Evolutionary conservation across 2,797 vertebrate genomes (phyloP), one percentile per base, ranked within the genome.

Genomic region (Sandelia bainsii): DNA sequence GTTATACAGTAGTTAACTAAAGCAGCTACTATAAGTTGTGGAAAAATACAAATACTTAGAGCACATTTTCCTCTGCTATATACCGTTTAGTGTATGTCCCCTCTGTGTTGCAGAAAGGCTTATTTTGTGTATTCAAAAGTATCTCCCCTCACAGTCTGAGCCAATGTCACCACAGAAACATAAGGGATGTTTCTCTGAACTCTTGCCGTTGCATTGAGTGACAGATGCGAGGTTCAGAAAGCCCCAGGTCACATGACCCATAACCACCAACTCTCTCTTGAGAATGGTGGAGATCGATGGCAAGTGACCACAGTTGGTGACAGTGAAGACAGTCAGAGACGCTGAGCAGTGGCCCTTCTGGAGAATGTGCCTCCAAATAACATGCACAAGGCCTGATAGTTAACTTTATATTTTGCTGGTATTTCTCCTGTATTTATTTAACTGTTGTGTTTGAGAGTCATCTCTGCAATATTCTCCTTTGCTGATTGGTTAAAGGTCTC

Each of bases 241-340:
- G 69, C 62, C 34, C 11, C 40, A 20, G 75, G 72, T 79, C 79
- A 67, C 44, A 12, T 67, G 72, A 87, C 76, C 57, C 44, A 67
- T 23, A 34, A 44, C 77, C 62, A 22, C 49, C 42, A 45, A 27
- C 66, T 61, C 60, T 75, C 79, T 50, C 69, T 20, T 10, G 66
- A 69, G 78, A 72, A 20, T 8, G 8, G 39, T 8, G 62, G 49
- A 52, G 84, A 80, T 62, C 72, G 76, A 81, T 42, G 75, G 60
- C 53, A 8, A 37, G 63, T 17, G 40, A 72, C 60, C 57, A 52
- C 72, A 58, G 66, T 49, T 45, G 61, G 42, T 64, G 80, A 81
- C 75, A 69, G 39, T 40, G 69, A 6, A 32, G 63, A 68, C 66
- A 66, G 63, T 40, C 48, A 27, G 65, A 62, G 32, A 62, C 39